phyloP scores from a whole-genome alignment of 2,888 invertebrate genomes.

The Venustoraphidia nigricollis region DNA sequence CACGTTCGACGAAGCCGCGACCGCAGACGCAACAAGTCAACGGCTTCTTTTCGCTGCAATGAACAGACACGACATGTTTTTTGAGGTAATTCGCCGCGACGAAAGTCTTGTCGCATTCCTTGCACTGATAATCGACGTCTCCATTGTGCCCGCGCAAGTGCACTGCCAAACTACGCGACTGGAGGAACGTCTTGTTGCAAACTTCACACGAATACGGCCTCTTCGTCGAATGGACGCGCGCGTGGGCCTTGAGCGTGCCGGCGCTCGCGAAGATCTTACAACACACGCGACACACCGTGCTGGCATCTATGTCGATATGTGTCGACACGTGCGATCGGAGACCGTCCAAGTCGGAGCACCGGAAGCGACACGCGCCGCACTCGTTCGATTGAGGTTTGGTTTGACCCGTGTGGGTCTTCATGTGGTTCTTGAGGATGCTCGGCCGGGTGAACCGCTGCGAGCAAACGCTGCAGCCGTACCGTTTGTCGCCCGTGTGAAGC shows the following conservation, averaged over 20 bases:
- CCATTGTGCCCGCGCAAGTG: conserved; percentile 17
- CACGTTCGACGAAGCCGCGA: too few relatives aligned
- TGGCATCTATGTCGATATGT: background rate
- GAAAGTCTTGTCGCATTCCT: background rate
- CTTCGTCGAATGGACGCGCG: conserved; percentile 14
- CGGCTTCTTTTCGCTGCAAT: background rate
- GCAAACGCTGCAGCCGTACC: conserved; percentile 11
- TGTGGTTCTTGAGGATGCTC: background rate
- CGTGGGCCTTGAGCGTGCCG: conserved; percentile 15
- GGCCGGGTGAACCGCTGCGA: background rate
- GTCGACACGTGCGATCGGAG: background rate
- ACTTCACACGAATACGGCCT: conserved; percentile 15
- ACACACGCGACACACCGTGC: conserved; percentile 12
- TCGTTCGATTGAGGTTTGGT: too few relatives aligned
- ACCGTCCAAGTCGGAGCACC: background rate
- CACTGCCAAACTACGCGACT: conserved; percentile 15
- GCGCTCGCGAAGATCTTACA: conserved; percentile 16
- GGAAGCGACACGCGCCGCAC: background rate
- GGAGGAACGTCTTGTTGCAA: conserved; percentile 16
- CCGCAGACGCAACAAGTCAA: too few relatives aligned
- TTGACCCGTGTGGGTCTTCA: background rate
- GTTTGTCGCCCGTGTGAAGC: conserved; percentile 3
- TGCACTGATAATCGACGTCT: background rate
- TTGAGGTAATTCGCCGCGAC: background rate
- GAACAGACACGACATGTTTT: background rate